Evolutionary conservation across 1,140 invertebrate genomes (phyloP), one percentile per base, ranked within the genome.

Genomic region (Bombus difficillimus): DNA sequence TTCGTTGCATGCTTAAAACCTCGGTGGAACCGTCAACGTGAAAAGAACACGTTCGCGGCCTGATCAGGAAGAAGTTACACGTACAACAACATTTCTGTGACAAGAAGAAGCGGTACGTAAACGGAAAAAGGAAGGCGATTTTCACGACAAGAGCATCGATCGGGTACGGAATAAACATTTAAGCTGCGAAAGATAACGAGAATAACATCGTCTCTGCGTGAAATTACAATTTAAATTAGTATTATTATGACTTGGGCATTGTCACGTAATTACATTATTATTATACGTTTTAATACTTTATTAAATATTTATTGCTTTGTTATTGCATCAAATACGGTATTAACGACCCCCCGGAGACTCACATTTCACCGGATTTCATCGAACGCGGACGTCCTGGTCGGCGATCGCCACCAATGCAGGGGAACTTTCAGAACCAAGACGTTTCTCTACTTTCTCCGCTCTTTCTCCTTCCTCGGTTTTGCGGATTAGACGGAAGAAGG

Each of bases 181-280:
- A 10, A 18, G 43, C 10, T 12, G 25, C 22, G 43, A 53, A 47
- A 43, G 25, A 47, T 22, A 39, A 64, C 25, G 41, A 10, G 62
- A 18, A 53, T 18, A 34, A 28, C 72, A 68, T 78, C 68, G 84
- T 69, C 84, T 86, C 57, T 81, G 47, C 76, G 84, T 68, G 59
- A 80, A 86, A 90, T 90, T 86, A 83, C 86, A 68, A 82, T 86
- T 90, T 88, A 86, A 90, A 90, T 90, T 90, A 83, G 73, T 78
- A 87, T 90, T 80, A 80, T 89, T 87, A 87, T 81, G 69, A 89
- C 85, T 85, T 85, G 88, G 64, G 32, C 81, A 86, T 85, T 88
- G 81, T 74, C 84, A 71, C 53, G 81, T 89, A 89, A 89, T 89
- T 71, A 88, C 88, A 79, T 89, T 88, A 88, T 88, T 80, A 89